These are phyloP conservation scores for Steromphala cineraria DNA, from an alignment of 2,888 invertebrate species.

Conservation along the genomic window DNA sequence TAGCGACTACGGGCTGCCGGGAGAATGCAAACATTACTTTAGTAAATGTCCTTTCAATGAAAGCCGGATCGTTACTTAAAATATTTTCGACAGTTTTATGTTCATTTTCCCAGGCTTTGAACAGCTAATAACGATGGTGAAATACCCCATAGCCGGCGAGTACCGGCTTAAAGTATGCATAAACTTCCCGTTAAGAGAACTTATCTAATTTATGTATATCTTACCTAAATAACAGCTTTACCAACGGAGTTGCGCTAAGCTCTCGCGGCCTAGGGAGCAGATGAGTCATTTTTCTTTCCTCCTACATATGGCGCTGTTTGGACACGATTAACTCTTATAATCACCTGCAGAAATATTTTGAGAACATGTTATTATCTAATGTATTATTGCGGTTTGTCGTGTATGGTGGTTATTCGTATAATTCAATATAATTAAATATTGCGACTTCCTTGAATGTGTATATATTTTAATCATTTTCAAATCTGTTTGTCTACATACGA, in stretches of 20 bases:
- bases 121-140: neutral
- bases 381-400: no score
- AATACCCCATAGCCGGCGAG: neutral
- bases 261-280: no score
- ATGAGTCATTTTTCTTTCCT: no score
- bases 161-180: neutral
- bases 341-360: no score
- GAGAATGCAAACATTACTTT: neutral
- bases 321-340: no score
- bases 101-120: neutral
- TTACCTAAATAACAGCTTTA: neutral
- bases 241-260: neutral
- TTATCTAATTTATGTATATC: neutral
- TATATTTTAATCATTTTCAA: no score
- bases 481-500: no score
- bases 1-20: slow-evolving; percentile 5
- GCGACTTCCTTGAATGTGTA: no score
- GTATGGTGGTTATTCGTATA: no score
- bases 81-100: neutral
- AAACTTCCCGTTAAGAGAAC: neutral
- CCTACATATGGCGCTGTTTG: no score
- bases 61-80: slow-evolving; percentile 1
- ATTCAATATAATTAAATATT: no score
- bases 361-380: no score
- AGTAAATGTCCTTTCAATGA: slow-evolving; percentile 5